Evolutionary conservation across 2,113 vertebrate species (phyloP), one percentile per base, ranked within the genome.

Genomic region (Psilopogon haemacephalus): DNA sequence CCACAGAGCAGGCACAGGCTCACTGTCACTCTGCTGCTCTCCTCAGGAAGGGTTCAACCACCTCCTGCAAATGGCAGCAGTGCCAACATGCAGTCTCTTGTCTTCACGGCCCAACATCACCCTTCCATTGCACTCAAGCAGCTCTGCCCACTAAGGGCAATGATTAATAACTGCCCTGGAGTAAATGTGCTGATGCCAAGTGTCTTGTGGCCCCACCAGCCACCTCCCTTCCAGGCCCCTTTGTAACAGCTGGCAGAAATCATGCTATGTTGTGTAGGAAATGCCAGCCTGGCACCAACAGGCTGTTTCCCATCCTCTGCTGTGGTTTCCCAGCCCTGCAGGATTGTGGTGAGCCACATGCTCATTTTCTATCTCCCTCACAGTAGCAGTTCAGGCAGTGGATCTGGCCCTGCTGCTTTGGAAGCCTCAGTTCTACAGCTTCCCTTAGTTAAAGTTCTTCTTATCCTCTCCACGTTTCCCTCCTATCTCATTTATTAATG

Each of bases 71-170:
- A 77, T 8, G n/a, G 54, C 12, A 1, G 3, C 15, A 3, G 44
- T 37, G 20, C 27, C 6, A 11, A 3, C 0, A 0, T 11, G 40
- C 56, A 58, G 52, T 23, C 46, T 44, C 27, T 54, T 0, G 0
- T n/a, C 35, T 77, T 48, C 1, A 0, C 46, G 55, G 54, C 56
- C 26, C 38, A 35, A 24, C 52, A 24, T 16, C 8, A 32, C 16
- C 44, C 16, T 52, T 20, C 19, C 2, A 2, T 19, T 1, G 0
- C 33, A 3, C 4, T 15, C 3, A 1, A 38, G 52, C 37, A 54
- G 71, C 71, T 48, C 63, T 6, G 15, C 16, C 62, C 3, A 0
- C 21, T 28, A 12, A 32, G 37, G 27, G 16, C 0, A 3, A 28
- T 23, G 75, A 75, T 60, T 28, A 56, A 38, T 6, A 27, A 5